phyloP scores from a whole-genome alignment of 1,140 invertebrate genomes.

The Agrypnia vestita region DNA sequence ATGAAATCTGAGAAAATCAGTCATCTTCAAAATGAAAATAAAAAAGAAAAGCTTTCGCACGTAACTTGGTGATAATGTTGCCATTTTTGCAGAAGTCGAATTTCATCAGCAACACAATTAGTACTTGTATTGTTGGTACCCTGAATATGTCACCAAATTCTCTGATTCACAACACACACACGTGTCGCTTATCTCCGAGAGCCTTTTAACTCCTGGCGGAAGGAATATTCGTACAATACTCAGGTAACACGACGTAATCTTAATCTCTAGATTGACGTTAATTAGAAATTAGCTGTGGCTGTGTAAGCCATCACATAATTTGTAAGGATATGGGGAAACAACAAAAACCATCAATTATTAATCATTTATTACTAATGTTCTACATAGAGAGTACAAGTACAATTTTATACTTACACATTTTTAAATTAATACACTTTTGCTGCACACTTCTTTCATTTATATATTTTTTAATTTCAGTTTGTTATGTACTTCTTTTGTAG shows the following conservation, averaged over 20 bases:
- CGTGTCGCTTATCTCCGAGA: not conserved
- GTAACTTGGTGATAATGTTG: too few species aligned
- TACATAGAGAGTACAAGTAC: not conserved
- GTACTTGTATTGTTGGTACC: too few species aligned
- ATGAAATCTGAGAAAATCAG: too few species aligned
- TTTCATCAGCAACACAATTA: too few species aligned
- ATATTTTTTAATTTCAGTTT: too few species aligned
- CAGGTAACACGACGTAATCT: constrained; percentile 26
- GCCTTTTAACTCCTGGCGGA: constrained; percentile 1
- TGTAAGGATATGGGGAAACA: constrained; percentile 17
- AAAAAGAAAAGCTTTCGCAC: too few species aligned
- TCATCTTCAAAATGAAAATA: too few species aligned
- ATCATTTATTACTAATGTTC: not conserved
- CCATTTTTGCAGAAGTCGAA: too few species aligned
- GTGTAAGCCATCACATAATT: constrained; percentile 9
- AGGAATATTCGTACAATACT: constrained; percentile 10
- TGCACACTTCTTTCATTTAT: too few species aligned
- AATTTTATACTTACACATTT: too few species aligned
- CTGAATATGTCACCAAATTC: too few species aligned
- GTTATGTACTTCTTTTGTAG: not conserved
- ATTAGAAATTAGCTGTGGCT: constrained; percentile 34
- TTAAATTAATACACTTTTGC: too few species aligned
- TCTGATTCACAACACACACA: not conserved
- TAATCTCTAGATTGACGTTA: constrained; percentile 35
- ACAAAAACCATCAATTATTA: constrained; percentile 10